Conservation (phyloP, 2,797 vertebrate genomes). For the Acanthurus leucopareius region DNA sequence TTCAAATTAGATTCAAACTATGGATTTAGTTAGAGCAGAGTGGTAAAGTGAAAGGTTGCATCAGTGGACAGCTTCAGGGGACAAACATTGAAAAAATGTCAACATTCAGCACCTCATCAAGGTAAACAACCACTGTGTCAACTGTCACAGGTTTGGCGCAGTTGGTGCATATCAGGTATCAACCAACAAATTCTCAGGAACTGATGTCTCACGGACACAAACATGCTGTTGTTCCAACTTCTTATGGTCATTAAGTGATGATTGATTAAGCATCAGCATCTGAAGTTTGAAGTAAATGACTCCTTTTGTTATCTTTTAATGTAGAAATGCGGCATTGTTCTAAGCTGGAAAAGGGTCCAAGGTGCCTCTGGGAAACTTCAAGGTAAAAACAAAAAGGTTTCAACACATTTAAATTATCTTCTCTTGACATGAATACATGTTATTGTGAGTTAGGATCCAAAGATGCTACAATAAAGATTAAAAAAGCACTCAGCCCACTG, state of each 20-base stretch:
- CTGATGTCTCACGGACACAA: neutral
- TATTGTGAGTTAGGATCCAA: neutral
- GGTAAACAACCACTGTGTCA: neutral
- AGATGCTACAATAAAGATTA: neutral
- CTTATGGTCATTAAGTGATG: neutral
- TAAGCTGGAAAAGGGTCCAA: conserved; percentile 99
- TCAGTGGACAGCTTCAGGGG: neutral
- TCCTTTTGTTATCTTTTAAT: neutral
- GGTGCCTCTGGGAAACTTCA: conserved; percentile 99
- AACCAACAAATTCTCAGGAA: neutral
- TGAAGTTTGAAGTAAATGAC: neutral
- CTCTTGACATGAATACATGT: neutral
- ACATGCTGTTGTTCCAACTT: neutral
- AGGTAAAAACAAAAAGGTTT: conserved; percentile 85
- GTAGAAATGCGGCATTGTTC: conserved; percentile 98
- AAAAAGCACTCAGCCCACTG: neutral
- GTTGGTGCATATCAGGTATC: neutral
- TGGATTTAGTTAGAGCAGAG: neutral
- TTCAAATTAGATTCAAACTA: neutral
- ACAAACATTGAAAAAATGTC: neutral
- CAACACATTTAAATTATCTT: neutral
- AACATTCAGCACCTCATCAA: neutral
- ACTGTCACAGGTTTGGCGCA: neutral
- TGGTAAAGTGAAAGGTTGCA: neutral
- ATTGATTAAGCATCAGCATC: neutral